These are phyloP conservation scores for Hiodon alosoides DNA, from an alignment of 2,113 vertebrate genomes.

Conservation along the genomic window DNA sequence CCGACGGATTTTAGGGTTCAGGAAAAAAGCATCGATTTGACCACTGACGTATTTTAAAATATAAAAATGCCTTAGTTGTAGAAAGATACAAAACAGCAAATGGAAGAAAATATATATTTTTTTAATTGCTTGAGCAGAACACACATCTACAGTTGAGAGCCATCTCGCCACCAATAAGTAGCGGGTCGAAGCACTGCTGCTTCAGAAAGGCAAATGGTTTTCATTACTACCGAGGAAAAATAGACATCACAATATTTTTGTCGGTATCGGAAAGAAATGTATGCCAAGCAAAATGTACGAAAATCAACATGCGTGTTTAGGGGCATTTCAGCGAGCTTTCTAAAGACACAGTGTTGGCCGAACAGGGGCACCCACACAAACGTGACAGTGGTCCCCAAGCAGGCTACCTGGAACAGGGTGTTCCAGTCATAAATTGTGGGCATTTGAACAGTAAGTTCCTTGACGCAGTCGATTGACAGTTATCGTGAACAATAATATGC, in stretches of 20 bases:
- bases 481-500: neutral
- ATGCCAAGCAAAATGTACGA: neutral
- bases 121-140: slow-evolving; percentile 1
- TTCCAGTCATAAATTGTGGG: neutral
- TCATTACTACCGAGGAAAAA: neutral
- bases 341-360: too few relatives aligned
- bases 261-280: neutral
- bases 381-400: slow-evolving; percentile 58
- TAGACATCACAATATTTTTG: neutral
- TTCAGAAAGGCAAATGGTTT: neutral
- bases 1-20: slow-evolving; percentile 6
- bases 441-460: neutral
- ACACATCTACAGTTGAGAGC: neutral
- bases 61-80: neutral
- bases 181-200: neutral
- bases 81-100: neutral
- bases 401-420: slow-evolving; percentile 18
- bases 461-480: neutral
- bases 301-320: too few relatives aligned
- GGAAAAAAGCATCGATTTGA: slow-evolving; percentile 1
- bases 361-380: slow-evolving; percentile 55
- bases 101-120: neutral
- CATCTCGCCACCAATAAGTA: slow-evolving; percentile 1
- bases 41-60: neutral
- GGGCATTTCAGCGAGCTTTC: too few relatives aligned